Conservation (phyloP, 2,888 invertebrate genomes). For the Caradrina kadenii region DNA sequence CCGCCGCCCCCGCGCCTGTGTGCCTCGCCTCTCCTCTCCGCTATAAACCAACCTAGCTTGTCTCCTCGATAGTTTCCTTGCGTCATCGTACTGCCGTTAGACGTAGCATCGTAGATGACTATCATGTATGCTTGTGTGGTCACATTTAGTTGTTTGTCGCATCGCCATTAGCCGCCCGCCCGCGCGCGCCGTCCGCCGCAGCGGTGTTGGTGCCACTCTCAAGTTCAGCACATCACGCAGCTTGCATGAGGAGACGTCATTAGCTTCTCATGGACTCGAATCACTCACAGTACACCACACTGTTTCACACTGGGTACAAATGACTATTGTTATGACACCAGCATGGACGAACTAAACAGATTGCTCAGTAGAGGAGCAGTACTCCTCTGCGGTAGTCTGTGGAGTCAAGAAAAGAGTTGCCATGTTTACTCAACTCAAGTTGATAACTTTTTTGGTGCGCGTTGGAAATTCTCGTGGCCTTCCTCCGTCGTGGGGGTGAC, state of each 20-base stretch:
- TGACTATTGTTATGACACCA: too few relatives aligned
- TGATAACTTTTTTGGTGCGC: too few relatives aligned
- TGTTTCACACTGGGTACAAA: neutral
- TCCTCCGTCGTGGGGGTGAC: too few relatives aligned
- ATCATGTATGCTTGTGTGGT: constrained; percentile 37
- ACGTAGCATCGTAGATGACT: constrained; percentile 23
- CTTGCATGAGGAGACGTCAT: neutral
- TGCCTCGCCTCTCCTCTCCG: constrained; percentile 49
- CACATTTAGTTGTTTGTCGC: constrained; percentile 23
- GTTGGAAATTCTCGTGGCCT: too few relatives aligned
- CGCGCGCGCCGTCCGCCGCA: neutral
- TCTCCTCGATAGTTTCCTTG: constrained; percentile 20
- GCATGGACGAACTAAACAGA: too few relatives aligned
- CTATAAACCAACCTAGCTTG: constrained; percentile 35
- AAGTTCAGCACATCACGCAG: neutral
- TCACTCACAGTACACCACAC: neutral
- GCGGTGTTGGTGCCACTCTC: neutral
- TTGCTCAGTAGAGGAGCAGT: too few relatives aligned
- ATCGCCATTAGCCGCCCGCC: neutral
- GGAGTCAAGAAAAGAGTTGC: too few relatives aligned
- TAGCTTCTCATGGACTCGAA: neutral
- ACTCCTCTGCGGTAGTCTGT: too few relatives aligned
- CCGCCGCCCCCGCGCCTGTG: constrained; percentile 70
- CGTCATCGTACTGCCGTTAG: constrained; percentile 16
- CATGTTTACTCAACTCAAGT: too few relatives aligned